Evolutionary conservation across 1,140 invertebrate species (phyloP), one percentile per base, ranked within the genome.

Genomic region (Dendrolimus punctatus): DNA sequence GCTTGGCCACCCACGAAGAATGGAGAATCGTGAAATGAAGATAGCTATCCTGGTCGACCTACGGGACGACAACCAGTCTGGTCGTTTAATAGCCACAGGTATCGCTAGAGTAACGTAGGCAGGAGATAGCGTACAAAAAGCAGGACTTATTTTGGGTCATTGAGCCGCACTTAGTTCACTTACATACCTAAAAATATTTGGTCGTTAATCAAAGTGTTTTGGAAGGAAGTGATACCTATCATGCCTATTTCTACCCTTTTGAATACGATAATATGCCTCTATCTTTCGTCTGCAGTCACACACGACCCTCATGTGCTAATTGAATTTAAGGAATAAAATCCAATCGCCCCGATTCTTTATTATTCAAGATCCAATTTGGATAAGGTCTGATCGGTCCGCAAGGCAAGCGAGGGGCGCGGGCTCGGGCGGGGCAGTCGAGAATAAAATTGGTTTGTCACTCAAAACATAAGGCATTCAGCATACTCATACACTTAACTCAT

Each of bases 321-420:
- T 88, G 85, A 88, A 87, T 88, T 88, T 88, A 87, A 88, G 85
- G 83, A 88, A 88, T 88, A 88, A 88, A 88, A 88, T 87, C 84
- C 86, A 88, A 88, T 88, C 86, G 83, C 80, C 78, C 82, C 80
- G 85, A 88, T 88, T 88, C 86, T 88, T 88, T 88, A 88, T 88
- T 88, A 88, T 88, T 88, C 86, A 88, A 88, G 86, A 88, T 88
- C 82, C 86, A 88, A 88, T 88, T 88, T 88, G 86, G 86, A 88
- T 88, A 88, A 88, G 83, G 85, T 76, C 80, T 83, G 82, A 85
- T 83, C 80, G 81, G 85, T 77, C 76, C 77, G 80, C 69, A 76
- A 71, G 68, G 66, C 43, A 45, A 57, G 66, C 51, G 60, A 65
- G 63, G 60, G 62, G 61, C n/a, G 60, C 54, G 58, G 56, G 59